Evolutionary conservation across 2,113 vertebrate species (phyloP).

Genomic region (Boulengeromyrus knoepffleri): DNA sequence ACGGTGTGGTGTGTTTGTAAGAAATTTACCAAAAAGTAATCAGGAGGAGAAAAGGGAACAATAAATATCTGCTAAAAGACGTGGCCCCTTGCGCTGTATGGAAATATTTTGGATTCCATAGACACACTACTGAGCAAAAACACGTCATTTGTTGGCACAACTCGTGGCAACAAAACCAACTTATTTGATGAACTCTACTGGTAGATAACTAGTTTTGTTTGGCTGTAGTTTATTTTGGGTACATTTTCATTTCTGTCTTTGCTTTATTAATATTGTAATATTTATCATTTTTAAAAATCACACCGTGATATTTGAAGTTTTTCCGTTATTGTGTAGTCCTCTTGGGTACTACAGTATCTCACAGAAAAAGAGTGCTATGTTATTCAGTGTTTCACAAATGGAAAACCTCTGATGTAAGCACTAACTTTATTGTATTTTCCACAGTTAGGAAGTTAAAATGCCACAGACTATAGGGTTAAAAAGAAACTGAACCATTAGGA

Average conservation of each 20-base stretch:
- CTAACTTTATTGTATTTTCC: background rate
- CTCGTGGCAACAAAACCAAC: background rate
- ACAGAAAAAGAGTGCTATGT: background rate
- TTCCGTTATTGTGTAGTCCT: background rate
- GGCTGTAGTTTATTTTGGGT: background rate
- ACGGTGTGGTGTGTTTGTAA: background rate
- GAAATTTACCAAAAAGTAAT: background rate
- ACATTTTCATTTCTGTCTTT: background rate
- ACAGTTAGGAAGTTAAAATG: background rate
- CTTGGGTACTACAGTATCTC: background rate
- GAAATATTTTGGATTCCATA: background rate
- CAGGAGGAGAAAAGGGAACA: background rate
- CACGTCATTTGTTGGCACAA: background rate
- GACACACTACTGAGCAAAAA: background rate
- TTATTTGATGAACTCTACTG: background rate
- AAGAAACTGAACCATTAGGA: background rate
- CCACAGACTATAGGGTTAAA: background rate
- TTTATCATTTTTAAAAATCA: background rate
- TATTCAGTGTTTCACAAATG: background rate
- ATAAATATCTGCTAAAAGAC: background rate
- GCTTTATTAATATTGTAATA: background rate
- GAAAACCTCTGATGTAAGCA: background rate
- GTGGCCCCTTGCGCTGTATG: background rate
- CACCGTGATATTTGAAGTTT: background rate
- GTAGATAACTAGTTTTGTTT: background rate